Percentiles rank a stretch among this genome's conserved stretches.
Conservation (phyloP, 2,888 invertebrate species). For the Hanleya hanleyi region DNA sequence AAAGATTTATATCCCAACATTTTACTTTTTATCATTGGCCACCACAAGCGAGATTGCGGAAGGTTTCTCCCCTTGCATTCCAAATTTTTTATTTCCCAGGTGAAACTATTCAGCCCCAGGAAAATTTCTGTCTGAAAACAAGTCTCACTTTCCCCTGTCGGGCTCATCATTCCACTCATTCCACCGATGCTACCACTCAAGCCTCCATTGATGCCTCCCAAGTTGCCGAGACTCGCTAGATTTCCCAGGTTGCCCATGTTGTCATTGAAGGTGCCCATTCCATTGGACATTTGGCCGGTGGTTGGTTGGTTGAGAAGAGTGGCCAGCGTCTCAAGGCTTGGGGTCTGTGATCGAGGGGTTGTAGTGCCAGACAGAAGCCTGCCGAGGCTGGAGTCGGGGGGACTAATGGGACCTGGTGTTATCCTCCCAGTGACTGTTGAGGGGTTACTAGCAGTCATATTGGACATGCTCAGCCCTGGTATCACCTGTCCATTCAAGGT, state of each 20-base stretch:
- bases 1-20: too few relatives aligned
- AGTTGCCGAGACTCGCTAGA: constrained; percentile 24
- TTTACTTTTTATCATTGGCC: too few relatives aligned
- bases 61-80: too few relatives aligned
- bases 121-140: too few relatives aligned
- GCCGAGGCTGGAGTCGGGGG: constrained; percentile 36
- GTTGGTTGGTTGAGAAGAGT: constrained; percentile 46
- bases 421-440: background rate
- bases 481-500: constrained; percentile 67
- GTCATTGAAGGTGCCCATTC: constrained; percentile 22
- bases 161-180: constrained; percentile 12
- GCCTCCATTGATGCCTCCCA: background rate
- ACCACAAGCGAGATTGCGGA: too few relatives aligned
- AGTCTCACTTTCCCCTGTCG: too few relatives aligned
- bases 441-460: background rate
- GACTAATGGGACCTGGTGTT: constrained; percentile 9
- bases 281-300: constrained; percentile 28
- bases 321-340: constrained; percentile 57
- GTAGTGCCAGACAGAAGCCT: constrained; percentile 27
- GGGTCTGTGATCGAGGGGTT: constrained; percentile 46
- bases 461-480: constrained; percentile 55
- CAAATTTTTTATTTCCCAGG: too few relatives aligned
- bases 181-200: background rate
- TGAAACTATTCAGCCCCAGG: too few relatives aligned
- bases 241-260: constrained; percentile 24